Evolutionary conservation across 2,888 invertebrate species (phyloP), one percentile per base, ranked within the genome.

Genomic region (Ephialtes manifestator): DNA sequence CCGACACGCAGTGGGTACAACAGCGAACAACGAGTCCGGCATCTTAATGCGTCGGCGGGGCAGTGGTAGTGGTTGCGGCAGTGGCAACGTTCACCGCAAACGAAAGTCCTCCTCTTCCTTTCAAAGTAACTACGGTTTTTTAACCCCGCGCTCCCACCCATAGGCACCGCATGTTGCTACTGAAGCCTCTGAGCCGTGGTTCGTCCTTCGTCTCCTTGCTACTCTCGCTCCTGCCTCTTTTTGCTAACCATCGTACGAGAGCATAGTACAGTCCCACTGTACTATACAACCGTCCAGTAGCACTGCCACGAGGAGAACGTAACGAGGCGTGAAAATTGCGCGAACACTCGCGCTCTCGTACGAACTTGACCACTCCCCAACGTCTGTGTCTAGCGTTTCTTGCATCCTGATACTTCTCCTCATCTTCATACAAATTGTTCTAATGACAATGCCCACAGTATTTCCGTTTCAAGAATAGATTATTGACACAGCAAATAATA

Each of bases 51-150:
- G 89, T 89, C 85, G 89, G 88, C 76, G 79, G 75, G 70, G 71
- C 75, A 46, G 71, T 74, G 74, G 78, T 70, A 75, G 65, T 39
- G 51, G 76, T 63, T 76, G 87, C 80, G 80, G 83, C 81, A 74
- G 87, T 87, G 87, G 81, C 87, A 89, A 18, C 89, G 90, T 90
- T 90, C 88, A 89, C 90, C 90, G 89, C 91, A 90, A 94, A 93
- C 90, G 93, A 94, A 93, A 94, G 93, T 93, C 68, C 88, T 90
- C 90, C 93, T 93, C 92, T 93, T 93, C 91, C 93, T 93, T 93
- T 93, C 93, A 87, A 91, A 92, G 91, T 90, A 90, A 90, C 90
- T 91, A 89, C 90, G 88, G 90, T 87, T 74, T 80, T 81, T 79
- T 84, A 88, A 87, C 83, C 83, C 82, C 84, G 78, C 82, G 87